These are phyloP conservation scores for Morpho achilles DNA, from an alignment of 2,888 invertebrate species.

Conservation along the genomic window DNA sequence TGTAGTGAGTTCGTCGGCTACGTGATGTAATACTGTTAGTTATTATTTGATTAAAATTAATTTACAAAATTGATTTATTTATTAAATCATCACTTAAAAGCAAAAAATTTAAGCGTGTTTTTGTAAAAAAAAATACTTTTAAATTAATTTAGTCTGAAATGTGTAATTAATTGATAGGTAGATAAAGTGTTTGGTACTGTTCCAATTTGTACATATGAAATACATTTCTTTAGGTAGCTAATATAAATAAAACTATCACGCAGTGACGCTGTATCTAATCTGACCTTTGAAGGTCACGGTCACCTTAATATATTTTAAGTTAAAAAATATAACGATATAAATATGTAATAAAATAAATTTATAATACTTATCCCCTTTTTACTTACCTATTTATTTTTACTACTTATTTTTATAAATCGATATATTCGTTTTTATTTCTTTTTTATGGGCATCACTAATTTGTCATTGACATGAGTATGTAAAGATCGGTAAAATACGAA, in stretches of 20 bases:
- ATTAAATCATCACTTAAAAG: too few relatives aligned
- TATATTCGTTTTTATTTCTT: too few relatives aligned
- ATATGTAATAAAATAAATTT: too few relatives aligned
- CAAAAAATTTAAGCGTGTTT: too few relatives aligned
- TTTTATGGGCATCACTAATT: conserved; percentile 2
- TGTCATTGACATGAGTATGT: neutral
- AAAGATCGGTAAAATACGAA: neutral
- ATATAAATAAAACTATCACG: conserved; percentile 20
- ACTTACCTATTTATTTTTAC: too few relatives aligned
- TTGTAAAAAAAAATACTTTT: too few relatives aligned
- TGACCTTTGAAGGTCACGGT: conserved; percentile 69
- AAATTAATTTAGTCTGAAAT: conserved; percentile 2
- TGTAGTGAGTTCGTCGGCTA: conserved; percentile 4
- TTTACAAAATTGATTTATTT: neutral
- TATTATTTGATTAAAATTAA: neutral
- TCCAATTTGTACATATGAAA: conserved; percentile 25
- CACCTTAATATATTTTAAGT: conserved; percentile 28
- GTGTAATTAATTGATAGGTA: neutral
- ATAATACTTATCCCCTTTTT: too few relatives aligned
- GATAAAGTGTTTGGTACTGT: conserved; percentile 17
- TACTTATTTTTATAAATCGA: neutral
- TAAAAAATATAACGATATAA: too few relatives aligned
- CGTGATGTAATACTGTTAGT: conserved; percentile 20
- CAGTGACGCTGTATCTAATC: conserved; percentile 30
- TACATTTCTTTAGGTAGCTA: conserved; percentile 17